Percentiles rank a stretch among this genome's conserved stretches.
Conservation (phyloP, 2,888 invertebrate species). For the Cerceris ruficornis region DNA sequence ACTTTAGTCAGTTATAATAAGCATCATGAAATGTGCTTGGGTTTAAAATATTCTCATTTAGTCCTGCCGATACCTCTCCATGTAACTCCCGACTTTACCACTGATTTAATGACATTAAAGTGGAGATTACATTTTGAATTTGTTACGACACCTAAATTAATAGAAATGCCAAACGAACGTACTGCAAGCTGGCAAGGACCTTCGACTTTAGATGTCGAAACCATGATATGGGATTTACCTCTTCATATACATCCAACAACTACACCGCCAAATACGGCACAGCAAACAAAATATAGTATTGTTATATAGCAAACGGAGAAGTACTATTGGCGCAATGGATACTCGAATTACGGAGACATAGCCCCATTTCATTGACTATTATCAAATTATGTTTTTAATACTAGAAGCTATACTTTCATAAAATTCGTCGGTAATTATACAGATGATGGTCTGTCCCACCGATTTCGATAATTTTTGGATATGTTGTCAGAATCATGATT, state of each 20-base stretch:
- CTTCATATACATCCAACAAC: constrained; percentile 96
- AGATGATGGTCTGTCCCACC: no score
- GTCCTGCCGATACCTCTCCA: constrained; percentile 97
- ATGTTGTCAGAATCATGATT: no score
- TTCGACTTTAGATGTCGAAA: constrained; percentile 94
- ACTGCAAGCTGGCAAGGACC: constrained; percentile 92
- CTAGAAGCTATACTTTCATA: no score
- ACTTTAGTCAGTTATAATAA: constrained; percentile 90
- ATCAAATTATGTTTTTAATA: no score
- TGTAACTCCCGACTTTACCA: constrained; percentile 97
- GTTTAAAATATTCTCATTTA: constrained; percentile 93
- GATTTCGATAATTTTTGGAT: no score
- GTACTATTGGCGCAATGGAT: neutral
- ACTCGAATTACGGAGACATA: neutral
- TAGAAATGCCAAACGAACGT: constrained; percentile 85
- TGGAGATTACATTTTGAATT: constrained; percentile 99
- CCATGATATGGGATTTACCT: constrained; percentile 99
- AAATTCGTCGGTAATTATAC: no score
- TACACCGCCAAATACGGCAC: constrained; percentile 77
- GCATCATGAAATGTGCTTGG: constrained; percentile 96
- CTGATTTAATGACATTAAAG: constrained; percentile 93
- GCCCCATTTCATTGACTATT: neutral
- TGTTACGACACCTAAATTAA: constrained; percentile 90
- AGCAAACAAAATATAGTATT: constrained; percentile 77
- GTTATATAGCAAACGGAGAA: constrained; percentile 67